Evolutionary conservation across 2,888 invertebrate genomes (phyloP), one percentile per base, ranked within the genome.

Genomic region (Pristionchus japonicus): DNA sequence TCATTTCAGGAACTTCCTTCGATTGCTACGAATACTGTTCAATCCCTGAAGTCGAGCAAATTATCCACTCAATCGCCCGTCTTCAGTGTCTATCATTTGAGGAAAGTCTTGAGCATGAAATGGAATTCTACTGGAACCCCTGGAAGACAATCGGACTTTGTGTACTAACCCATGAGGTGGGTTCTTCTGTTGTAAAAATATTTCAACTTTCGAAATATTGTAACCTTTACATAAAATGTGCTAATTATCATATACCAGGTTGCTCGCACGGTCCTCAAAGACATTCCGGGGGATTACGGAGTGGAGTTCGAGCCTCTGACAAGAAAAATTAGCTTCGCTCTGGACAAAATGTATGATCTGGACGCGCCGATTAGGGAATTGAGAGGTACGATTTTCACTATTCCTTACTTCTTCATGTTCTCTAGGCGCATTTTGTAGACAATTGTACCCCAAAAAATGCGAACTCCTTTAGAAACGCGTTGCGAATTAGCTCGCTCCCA

Each of bases 81-180:
- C 37, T 84, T 1, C 83, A 84, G 37, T 84, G 37, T 40, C n/a
- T 84, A 0, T 40, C 40, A 15, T 9, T 15, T 0, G 57, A 37
- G 61, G 83, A 84, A 23, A 34, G 17, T 0, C 37, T 84, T 1
- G n/a, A 43, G 23, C 23, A 37, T n/a, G n/a, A n/a, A n/a, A n/a
- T n/a, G n/a, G 61, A 84, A 15, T 84, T 84, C 37, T 6, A 34
- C 34, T 84, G 83, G 83, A 84, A 84, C 37, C 83, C 83, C 23
- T 84, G 57, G 20, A n/a, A 57, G 52, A 84, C 37, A 23, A 84
- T 84, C 27, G 83, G 83, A 37, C 20, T 37, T 17, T 57, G 52
- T 23, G 83, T 84, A 7, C 57, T 84, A 23, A 84, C 57, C 1
- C 20, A 37, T 6, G 17, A 17, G 23, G 83, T 84, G 11, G 27